These are phyloP conservation scores for Bos javanicus DNA, from an alignment of 2,113 vertebrate species.

Conservation along the genomic window DNA sequence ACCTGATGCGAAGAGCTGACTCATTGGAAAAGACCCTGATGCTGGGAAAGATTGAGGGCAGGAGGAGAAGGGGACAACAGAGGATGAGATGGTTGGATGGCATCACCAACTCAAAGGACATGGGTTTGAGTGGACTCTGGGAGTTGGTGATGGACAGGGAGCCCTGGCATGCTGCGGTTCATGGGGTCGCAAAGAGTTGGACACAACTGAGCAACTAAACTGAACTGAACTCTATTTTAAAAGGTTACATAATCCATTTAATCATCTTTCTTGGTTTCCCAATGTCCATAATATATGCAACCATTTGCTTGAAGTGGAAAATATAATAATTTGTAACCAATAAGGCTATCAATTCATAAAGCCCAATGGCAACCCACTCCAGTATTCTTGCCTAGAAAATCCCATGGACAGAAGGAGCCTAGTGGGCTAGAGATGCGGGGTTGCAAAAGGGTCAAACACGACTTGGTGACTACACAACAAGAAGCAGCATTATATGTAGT, in stretches of 20 bases:
- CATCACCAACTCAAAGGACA: neutral
- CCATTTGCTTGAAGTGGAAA: constrained; percentile 42
- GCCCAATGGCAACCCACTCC: neutral
- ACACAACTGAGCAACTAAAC: neutral
- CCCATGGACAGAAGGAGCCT: neutral
- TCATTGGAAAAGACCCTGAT: neutral
- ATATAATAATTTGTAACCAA: constrained; percentile 52
- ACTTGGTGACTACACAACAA: neutral
- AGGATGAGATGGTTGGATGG: neutral
- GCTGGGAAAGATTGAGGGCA: neutral
- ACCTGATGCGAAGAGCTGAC: neutral
- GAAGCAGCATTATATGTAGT: constrained; percentile 27
- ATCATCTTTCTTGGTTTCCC: neutral
- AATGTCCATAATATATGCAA: neutral
- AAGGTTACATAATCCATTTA: constrained; percentile 11
- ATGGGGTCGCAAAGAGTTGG: neutral
- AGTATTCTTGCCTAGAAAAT: neutral
- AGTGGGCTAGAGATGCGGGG: neutral
- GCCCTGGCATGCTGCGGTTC: neutral
- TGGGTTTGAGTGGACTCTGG: neutral
- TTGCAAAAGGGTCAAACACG: neutral
- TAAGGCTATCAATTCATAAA: constrained; percentile 60
- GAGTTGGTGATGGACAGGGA: neutral
- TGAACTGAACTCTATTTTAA: neutral
- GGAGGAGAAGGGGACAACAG: neutral